phyloP scores from a whole-genome alignment of 2,797 vertebrate species.

The Leptoclinus maculatus region DNA sequence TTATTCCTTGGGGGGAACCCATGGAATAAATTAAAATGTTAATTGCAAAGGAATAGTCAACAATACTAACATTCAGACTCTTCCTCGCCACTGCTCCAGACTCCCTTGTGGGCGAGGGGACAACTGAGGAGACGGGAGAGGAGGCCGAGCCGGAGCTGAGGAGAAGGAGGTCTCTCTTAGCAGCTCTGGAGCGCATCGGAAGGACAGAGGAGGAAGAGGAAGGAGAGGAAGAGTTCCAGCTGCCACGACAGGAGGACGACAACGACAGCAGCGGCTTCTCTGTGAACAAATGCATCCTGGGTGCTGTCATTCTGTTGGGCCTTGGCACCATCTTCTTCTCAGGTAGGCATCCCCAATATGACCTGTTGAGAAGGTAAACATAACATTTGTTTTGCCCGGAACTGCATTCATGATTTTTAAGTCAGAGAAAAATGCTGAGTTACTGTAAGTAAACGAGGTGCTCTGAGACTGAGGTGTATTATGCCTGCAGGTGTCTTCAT shows the following conservation, averaged over 20 bases:
- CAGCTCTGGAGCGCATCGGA: slow-evolving; percentile 75
- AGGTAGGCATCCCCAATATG: slow-evolving; percentile 64
- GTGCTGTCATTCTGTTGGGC: slow-evolving; percentile 82
- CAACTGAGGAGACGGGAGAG: slow-evolving; percentile 31
- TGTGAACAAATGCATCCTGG: slow-evolving; percentile 88
- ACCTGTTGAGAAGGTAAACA: not conserved
- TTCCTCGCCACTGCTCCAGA: slow-evolving; percentile 34
- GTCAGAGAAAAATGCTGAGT: slow-evolving; percentile 1
- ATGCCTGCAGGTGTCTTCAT: slow-evolving; percentile 86
- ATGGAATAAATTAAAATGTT: slow-evolving; percentile 16
- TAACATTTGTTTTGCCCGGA: not conserved
- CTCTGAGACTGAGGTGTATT: slow-evolving; percentile 79
- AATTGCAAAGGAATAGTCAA: not conserved
- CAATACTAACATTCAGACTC: not conserved
- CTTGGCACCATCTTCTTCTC: slow-evolving; percentile 86
- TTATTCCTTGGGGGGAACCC: not conserved
- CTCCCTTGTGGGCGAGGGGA: slow-evolving; percentile 47
- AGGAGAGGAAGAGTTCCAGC: slow-evolving; percentile 75
- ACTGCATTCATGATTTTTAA: not conserved
- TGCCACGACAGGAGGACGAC: slow-evolving; percentile 72
- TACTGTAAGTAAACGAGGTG: not conserved
- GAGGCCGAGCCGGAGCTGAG: slow-evolving; percentile 67
- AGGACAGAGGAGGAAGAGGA: slow-evolving; percentile 76
- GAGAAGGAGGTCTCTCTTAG: slow-evolving; percentile 77
- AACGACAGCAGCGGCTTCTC: slow-evolving; percentile 73